phyloP scores from a whole-genome alignment of 2,797 vertebrate species.

The Lepilemur septentrionalis region DNA sequence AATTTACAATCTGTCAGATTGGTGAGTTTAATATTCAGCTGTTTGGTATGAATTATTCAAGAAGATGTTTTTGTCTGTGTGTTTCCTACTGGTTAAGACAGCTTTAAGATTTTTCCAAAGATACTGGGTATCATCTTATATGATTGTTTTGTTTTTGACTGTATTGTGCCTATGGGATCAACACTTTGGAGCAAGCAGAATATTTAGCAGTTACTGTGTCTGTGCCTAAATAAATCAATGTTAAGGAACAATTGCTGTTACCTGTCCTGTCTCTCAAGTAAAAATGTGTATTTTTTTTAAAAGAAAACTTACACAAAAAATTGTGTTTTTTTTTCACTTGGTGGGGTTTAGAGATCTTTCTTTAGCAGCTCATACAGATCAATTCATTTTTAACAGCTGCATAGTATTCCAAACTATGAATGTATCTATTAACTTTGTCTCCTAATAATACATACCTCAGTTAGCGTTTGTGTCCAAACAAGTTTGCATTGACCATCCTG shows the following conservation, averaged over 20 bases:
- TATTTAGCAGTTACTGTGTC: background rate
- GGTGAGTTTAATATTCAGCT: slow-evolving; percentile 77
- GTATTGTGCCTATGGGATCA: background rate
- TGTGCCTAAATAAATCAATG: background rate
- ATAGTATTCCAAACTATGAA: background rate
- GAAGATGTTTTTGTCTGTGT: background rate
- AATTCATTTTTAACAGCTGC: background rate
- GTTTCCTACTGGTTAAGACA: background rate
- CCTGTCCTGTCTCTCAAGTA: background rate
- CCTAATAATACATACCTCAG: background rate
- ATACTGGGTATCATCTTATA: background rate
- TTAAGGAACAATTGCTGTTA: background rate
- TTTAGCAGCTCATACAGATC: background rate
- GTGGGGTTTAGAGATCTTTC: background rate
- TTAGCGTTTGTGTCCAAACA: background rate
- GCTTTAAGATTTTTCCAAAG: background rate
- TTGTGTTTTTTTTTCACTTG: background rate
- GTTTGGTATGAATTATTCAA: background rate
- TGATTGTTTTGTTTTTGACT: background rate
- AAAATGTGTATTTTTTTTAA: background rate
- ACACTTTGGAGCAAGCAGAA: background rate
- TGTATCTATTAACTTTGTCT: background rate
- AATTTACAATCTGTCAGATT: slow-evolving; percentile 82
- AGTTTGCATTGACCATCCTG: background rate
- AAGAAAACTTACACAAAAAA: too few species aligned